Conservation (phyloP, 2,113 vertebrate species). For the Pelecanus crispus region DNA sequence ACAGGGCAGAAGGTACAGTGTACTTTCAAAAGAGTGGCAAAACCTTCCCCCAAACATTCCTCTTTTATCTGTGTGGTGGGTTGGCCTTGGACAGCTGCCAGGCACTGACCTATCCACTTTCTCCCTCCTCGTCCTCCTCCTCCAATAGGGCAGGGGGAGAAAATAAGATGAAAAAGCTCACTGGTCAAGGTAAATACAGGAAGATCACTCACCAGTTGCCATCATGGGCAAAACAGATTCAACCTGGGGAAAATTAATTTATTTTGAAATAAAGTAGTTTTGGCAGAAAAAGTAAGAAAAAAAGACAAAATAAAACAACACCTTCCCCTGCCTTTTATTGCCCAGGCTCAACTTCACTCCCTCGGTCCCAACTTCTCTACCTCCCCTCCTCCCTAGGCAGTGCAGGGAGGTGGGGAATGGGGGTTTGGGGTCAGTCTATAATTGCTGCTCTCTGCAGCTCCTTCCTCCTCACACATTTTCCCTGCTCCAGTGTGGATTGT, state of each 20-base stretch:
- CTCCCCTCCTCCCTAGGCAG: rapidly evolving
- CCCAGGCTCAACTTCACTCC: neutral
- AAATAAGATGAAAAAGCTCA: neutral
- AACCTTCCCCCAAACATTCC: neutral
- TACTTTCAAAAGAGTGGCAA: neutral
- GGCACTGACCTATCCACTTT: neutral
- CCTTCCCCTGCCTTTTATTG: neutral
- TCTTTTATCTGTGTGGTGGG: neutral
- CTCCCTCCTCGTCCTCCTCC: neutral
- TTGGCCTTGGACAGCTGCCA: neutral
- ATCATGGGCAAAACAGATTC: neutral
- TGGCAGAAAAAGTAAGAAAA: neutral
- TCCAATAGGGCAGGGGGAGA: neutral
- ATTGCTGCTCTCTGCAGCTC: neutral
- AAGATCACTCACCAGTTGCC: neutral
- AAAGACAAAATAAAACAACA: neutral
- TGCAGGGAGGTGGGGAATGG: neutral
- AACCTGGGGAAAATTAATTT: neutral
- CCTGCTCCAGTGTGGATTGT: no score
- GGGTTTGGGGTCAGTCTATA: neutral
- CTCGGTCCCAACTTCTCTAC: neutral
- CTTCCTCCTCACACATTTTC: neutral
- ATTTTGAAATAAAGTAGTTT: neutral
- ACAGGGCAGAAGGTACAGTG: neutral
- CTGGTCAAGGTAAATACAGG: neutral